Percentiles rank a stretch among this genome's conserved stretches.
phyloP scores from a whole-genome alignment of 2,113 vertebrate genomes.

The Neoarius graeffei region DNA sequence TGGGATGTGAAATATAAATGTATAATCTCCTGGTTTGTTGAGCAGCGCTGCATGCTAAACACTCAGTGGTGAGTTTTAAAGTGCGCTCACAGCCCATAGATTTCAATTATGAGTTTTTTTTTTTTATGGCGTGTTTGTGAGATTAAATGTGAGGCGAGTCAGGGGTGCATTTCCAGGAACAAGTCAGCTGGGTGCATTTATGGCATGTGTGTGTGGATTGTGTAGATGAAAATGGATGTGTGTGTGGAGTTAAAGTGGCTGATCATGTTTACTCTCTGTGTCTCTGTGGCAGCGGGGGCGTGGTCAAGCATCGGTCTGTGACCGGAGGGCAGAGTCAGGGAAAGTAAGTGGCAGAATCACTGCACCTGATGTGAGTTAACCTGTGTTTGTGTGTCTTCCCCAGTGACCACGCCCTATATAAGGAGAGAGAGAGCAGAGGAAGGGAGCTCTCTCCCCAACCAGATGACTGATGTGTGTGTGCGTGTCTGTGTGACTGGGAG shows the following conservation, averaged over 20 bases:
- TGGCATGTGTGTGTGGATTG: neutral
- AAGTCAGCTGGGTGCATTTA: constrained; percentile 30
- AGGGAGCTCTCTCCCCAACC: too few species aligned
- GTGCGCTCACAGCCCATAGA: neutral
- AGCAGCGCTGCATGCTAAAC: constrained; percentile 4
- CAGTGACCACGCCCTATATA: too few species aligned
- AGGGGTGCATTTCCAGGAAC: constrained; percentile 37
- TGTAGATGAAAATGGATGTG: neutral
- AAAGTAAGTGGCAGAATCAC: too few species aligned
- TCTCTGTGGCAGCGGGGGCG: too few species aligned
- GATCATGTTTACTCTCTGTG: constrained; percentile 69
- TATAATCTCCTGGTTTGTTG: neutral
- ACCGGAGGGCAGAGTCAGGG: too few species aligned
- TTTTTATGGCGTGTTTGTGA: constrained; percentile 28
- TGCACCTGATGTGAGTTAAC: too few species aligned
- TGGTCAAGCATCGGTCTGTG: too few species aligned
- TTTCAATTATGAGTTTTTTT: constrained; percentile 36
- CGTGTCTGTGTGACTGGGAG: too few species aligned
- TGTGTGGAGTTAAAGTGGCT: constrained; percentile 47
- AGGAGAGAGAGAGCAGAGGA: too few species aligned
- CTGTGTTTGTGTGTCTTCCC: too few species aligned
- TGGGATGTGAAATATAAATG: neutral
- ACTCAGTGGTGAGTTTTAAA: neutral
- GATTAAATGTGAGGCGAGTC: constrained; percentile 41
- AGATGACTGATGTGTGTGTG: too few species aligned